Evolutionary conservation across 2,888 invertebrate genomes (phyloP).

Genomic region (Caenorhabditis macrosperma): DNA sequence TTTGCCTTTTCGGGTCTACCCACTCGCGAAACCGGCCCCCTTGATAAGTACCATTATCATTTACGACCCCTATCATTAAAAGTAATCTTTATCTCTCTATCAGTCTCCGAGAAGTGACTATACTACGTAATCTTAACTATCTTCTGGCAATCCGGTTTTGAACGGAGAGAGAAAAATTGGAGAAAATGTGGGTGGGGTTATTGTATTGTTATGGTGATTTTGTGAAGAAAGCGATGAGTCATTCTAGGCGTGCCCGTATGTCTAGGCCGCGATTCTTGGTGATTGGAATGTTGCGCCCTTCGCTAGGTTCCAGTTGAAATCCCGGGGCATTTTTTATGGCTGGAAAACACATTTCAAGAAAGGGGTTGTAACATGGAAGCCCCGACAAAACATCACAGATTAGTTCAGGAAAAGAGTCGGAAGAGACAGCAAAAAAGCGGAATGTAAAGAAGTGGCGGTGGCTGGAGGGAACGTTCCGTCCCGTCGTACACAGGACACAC

Average conservation of each 20-base stretch:
- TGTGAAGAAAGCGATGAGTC: constrained; percentile 15
- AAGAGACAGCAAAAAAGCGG: constrained; percentile 20
- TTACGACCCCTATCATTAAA: not conserved
- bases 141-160: not conserved
- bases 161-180: not conserved
- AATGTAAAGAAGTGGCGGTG: not conserved
- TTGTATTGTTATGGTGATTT: constrained; percentile 1
- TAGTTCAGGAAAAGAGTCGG: not conserved
- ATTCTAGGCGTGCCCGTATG: not conserved
- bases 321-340: constrained; percentile 7
- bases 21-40: not conserved
- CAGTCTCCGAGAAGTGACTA: not conserved
- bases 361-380: too few relatives aligned
- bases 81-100: not conserved
- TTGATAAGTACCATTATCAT: not conserved
- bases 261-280: not conserved
- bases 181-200: not conserved
- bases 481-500: constrained; percentile 36
- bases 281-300: too few relatives aligned
- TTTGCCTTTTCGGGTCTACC: not conserved
- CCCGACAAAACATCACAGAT: too few relatives aligned
- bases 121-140: not conserved
- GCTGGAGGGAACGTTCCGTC: constrained; percentile 17
- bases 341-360: not conserved
- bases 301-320: not conserved